phyloP scores from a whole-genome alignment of 2,888 invertebrate genomes.

The Heteromyza rotundicornis region DNA sequence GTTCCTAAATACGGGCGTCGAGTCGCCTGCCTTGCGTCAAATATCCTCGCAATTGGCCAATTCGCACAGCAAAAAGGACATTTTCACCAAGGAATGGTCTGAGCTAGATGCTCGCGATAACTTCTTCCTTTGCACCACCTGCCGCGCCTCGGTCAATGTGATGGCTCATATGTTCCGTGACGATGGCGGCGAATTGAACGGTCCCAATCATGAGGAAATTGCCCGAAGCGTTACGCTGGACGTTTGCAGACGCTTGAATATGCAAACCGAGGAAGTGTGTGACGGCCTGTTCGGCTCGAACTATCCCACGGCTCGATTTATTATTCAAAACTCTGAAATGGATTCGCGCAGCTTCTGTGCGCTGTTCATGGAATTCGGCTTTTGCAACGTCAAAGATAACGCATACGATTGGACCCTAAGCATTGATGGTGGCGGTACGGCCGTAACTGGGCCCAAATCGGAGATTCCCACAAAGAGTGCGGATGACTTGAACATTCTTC shows the following conservation, averaged over 20 bases:
- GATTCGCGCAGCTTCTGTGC: constrained; percentile 63
- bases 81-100: constrained; percentile 42
- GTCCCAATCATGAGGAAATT: constrained; percentile 35
- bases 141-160: constrained; percentile 46
- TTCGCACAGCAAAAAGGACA: constrained; percentile 47
- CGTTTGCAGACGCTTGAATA: constrained; percentile 67
- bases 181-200: constrained; percentile 62
- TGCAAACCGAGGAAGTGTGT: constrained; percentile 70
- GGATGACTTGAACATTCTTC: constrained; percentile 48
- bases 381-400: constrained; percentile 44
- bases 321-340: constrained; percentile 63
- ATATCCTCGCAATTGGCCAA: constrained; percentile 48
- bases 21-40: constrained; percentile 40
- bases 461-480: constrained; percentile 38
- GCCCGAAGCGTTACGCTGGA: constrained; percentile 61
- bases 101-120: constrained; percentile 42
- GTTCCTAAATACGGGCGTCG: constrained; percentile 47
- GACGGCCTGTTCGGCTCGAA: constrained; percentile 67
- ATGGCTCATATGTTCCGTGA: constrained; percentile 61
- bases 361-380: constrained; percentile 47
- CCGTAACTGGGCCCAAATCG: constrained; percentile 42
- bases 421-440: constrained; percentile 31
- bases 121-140: constrained; percentile 49
- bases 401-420: constrained; percentile 50
- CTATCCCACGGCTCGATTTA: constrained; percentile 69